These are phyloP conservation scores for Elephas maximus DNA, from an alignment of 2,113 vertebrate species.

Conservation along the genomic window DNA sequence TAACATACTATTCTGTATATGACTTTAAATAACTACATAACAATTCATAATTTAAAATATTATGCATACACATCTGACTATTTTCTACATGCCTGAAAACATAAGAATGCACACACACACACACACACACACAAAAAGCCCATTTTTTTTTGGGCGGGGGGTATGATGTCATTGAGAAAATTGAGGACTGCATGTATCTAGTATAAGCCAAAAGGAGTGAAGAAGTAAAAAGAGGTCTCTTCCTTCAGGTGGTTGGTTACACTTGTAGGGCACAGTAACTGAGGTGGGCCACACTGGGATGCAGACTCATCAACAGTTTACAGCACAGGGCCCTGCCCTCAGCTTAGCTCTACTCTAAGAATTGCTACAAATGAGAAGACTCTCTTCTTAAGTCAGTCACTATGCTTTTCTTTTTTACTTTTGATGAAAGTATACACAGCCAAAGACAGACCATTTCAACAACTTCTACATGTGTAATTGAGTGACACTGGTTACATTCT, in stretches of 20 bases:
- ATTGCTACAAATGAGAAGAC: neutral
- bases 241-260: neutral
- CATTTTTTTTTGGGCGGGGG: neutral
- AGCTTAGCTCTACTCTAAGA: neutral
- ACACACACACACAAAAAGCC: neutral
- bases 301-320: neutral
- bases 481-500: no score
- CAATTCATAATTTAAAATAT: constrained; percentile 8
- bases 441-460: no score
- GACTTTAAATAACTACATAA: neutral
- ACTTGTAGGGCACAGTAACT: neutral
- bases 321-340: neutral
- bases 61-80: neutral
- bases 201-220: neutral
- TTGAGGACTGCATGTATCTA: neutral
- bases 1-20: neutral
- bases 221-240: neutral
- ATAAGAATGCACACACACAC: neutral
- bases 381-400: neutral
- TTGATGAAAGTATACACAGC: no score
- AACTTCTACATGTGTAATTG: no score
- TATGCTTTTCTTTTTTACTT: neutral
- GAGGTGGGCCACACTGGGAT: neutral
- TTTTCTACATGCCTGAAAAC: constrained; percentile 14
- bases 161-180: neutral